Evolutionary conservation across 2,797 vertebrate species (phyloP).

Genomic region (Vireo griseus): DNA sequence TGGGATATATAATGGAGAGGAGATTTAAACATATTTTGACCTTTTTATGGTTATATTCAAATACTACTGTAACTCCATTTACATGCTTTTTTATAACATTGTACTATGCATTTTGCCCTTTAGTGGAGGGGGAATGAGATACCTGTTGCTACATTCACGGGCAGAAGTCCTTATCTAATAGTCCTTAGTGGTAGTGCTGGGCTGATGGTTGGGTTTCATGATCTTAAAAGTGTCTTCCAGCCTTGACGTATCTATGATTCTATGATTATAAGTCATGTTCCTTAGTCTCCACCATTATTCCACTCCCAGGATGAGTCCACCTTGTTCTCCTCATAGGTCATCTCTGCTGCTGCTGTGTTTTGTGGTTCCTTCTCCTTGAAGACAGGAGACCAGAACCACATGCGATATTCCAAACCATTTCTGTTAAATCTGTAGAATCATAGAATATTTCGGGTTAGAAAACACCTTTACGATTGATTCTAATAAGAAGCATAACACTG

Average conservation of each 20-base stretch:
- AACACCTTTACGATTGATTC: background rate
- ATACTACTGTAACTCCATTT: background rate
- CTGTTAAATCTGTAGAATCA: background rate
- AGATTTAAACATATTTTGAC: background rate
- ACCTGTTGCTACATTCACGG: background rate
- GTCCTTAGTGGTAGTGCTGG: background rate
- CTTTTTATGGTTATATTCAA: background rate
- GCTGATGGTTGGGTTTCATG: background rate
- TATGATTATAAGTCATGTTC: background rate
- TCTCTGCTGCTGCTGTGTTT: background rate
- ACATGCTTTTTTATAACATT: background rate
- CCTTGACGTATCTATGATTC: background rate
- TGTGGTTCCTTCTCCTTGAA: background rate
- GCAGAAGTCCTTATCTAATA: background rate
- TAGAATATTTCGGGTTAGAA: background rate
- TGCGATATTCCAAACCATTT: background rate
- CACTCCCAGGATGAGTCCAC: background rate
- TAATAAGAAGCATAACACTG: background rate
- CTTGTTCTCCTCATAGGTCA: background rate
- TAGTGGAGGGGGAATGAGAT: fast-evolving
- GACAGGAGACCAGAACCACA: background rate
- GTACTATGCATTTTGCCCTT: background rate
- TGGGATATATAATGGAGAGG: background rate
- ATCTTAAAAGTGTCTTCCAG: background rate
- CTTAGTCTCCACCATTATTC: background rate